Conservation (phyloP, 2,797 vertebrate species). For the Lithobates pipiens region DNA sequence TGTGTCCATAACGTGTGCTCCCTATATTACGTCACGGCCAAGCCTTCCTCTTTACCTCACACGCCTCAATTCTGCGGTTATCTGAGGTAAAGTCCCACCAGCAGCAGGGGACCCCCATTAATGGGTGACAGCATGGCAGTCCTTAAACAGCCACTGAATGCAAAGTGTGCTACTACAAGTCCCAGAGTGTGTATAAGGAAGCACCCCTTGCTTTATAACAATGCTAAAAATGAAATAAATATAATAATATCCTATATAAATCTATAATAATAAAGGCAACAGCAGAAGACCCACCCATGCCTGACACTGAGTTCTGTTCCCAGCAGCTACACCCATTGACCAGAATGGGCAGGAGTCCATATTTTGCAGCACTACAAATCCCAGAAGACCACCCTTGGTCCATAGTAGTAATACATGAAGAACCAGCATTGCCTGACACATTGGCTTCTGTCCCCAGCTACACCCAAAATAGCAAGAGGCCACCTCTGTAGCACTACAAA, state of each 20-base stretch:
- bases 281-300: too few relatives aligned
- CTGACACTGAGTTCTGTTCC: too few relatives aligned
- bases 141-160: not conserved
- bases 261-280: too few relatives aligned
- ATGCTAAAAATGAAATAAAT: too few relatives aligned
- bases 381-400: not conserved
- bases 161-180: not conserved
- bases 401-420: not conserved
- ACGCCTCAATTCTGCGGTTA: not conserved
- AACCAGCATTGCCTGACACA: not conserved
- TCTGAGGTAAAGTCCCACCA: conserved; percentile 20
- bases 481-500: not conserved
- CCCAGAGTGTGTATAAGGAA: not conserved
- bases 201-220: too few relatives aligned
- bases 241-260: too few relatives aligned
- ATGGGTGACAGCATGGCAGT: not conserved
- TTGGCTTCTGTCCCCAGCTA: not conserved
- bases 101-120: not conserved
- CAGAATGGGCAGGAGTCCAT: too few relatives aligned
- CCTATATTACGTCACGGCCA: not conserved
- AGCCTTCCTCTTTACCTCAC: not conserved
- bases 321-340: too few relatives aligned
- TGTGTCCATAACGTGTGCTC: not conserved
- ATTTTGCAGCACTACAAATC: not conserved
- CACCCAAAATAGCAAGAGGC: too few relatives aligned